Evolutionary conservation across 2,888 invertebrate genomes (phyloP).

Genomic region (Eupelmus urozonus): DNA sequence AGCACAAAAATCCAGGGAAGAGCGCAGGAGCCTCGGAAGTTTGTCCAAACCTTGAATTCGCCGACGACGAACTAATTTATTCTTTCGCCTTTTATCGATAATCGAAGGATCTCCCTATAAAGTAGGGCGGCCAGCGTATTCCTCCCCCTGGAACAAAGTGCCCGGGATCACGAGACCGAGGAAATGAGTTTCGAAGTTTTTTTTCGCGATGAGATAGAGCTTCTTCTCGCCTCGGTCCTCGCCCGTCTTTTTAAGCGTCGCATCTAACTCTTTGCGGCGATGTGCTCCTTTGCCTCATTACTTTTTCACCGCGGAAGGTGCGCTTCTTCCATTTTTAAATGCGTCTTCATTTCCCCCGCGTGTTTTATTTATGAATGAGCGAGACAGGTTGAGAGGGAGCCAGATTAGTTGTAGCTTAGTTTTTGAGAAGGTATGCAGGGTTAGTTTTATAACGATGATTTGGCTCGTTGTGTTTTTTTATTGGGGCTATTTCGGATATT

Average conservation of each 20-base stretch:
- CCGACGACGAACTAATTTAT: constrained; percentile 62
- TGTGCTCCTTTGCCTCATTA: constrained; percentile 42
- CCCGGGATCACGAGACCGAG: constrained; percentile 61
- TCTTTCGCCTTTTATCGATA: constrained; percentile 62
- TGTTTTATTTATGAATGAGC: not conserved
- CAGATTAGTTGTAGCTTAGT: too few species aligned
- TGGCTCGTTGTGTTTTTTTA: too few species aligned
- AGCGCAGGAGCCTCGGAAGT: constrained; percentile 29
- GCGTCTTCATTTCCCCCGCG: not conserved
- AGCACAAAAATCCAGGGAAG: constrained; percentile 21
- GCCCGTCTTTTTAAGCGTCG: not conserved
- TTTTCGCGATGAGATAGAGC: too few species aligned
- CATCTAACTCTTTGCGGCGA: constrained; percentile 16
- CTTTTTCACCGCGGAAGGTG: constrained; percentile 41
- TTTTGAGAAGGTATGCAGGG: too few species aligned
- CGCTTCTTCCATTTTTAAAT: constrained; percentile 20
- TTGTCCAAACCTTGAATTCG: constrained; percentile 52
- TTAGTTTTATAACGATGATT: too few species aligned
- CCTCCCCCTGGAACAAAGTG: constrained; percentile 57
- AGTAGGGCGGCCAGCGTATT: constrained; percentile 6
- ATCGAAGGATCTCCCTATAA: constrained; percentile 59
- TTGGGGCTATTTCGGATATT: too few species aligned
- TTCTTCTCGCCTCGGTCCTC: constrained; percentile 6
- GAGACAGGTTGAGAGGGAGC: too few species aligned
- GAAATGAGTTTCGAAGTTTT: constrained; percentile 65